phyloP scores from a whole-genome alignment of 2,797 vertebrate genomes.

The Adelosebastes latens region DNA sequence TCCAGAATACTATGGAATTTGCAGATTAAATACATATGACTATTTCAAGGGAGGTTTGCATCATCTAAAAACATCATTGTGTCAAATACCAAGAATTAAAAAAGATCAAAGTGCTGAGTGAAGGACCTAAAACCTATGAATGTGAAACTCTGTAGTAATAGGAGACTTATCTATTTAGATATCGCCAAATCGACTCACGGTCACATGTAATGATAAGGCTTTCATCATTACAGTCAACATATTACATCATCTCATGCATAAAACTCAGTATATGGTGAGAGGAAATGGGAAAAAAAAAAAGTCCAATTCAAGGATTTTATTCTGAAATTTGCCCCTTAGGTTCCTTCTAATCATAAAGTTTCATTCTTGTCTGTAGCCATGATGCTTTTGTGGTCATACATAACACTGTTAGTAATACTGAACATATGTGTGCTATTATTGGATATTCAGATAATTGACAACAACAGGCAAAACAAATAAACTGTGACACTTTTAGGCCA shows the following conservation, averaged over 20 bases:
- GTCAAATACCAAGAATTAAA: neutral
- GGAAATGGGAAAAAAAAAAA: neutral
- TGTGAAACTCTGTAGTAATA: neutral
- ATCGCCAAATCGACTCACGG: neutral
- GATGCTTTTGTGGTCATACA: neutral
- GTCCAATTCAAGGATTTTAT: neutral
- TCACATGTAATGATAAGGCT: neutral
- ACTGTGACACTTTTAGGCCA: neutral
- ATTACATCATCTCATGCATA: neutral
- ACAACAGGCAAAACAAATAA: constrained; percentile 20
- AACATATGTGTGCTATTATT: neutral
- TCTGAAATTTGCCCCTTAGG: neutral
- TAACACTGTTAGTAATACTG: neutral
- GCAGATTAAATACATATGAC: neutral
- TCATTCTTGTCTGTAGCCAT: neutral
- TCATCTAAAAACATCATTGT: neutral
- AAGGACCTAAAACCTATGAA: neutral
- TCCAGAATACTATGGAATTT: neutral
- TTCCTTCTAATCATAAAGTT: neutral
- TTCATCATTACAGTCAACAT: neutral
- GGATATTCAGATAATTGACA: constrained; percentile 1
- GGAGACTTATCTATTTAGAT: neutral
- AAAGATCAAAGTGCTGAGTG: neutral
- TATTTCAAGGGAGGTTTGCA: neutral
- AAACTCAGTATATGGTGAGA: neutral